Conservation (phyloP, 2,797 vertebrate species). For the Crypturellus tataupa region DNA sequence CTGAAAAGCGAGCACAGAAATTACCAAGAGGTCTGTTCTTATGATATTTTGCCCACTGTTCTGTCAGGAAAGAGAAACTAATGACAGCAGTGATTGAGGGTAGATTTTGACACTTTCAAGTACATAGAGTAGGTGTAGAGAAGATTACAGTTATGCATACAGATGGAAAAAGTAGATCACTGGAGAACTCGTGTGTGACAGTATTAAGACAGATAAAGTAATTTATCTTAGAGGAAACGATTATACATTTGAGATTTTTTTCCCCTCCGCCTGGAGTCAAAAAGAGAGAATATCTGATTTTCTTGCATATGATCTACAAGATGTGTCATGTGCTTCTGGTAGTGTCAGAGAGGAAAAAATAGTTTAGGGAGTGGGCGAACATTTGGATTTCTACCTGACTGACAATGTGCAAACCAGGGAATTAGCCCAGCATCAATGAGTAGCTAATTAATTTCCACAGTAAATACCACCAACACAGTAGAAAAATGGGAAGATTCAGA, state of each 20-base stretch:
- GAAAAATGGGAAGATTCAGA: neutral
- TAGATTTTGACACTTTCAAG: slow-evolving; percentile 68
- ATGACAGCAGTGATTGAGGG: slow-evolving; percentile 62
- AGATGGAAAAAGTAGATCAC: slow-evolving; percentile 57
- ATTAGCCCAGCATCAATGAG: slow-evolving; percentile 35
- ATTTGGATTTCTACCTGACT: slow-evolving; percentile 67
- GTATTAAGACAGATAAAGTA: slow-evolving; percentile 66
- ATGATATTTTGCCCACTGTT: neutral
- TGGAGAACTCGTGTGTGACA: slow-evolving; percentile 60
- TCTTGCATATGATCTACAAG: slow-evolving; percentile 24
- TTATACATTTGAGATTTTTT: slow-evolving; percentile 41
- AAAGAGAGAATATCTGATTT: slow-evolving; percentile 25
- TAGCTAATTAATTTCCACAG: slow-evolving; percentile 36
- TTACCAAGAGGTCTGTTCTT: neutral
- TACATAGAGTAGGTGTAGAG: slow-evolving; percentile 70
- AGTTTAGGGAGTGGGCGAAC: slow-evolving; percentile 40
- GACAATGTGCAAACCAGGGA: slow-evolving; percentile 40
- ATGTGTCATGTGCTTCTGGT: slow-evolving; percentile 33
- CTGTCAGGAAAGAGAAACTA: neutral
- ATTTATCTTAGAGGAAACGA: slow-evolving; percentile 67
- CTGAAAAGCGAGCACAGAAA: neutral
- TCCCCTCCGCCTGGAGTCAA: neutral
- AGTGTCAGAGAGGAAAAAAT: slow-evolving; percentile 37
- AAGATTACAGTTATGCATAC: slow-evolving; percentile 61
- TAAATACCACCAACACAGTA: neutral